Evolutionary conservation across 2,797 vertebrate species (phyloP).

Genomic region (Calcarius lapponicus): DNA sequence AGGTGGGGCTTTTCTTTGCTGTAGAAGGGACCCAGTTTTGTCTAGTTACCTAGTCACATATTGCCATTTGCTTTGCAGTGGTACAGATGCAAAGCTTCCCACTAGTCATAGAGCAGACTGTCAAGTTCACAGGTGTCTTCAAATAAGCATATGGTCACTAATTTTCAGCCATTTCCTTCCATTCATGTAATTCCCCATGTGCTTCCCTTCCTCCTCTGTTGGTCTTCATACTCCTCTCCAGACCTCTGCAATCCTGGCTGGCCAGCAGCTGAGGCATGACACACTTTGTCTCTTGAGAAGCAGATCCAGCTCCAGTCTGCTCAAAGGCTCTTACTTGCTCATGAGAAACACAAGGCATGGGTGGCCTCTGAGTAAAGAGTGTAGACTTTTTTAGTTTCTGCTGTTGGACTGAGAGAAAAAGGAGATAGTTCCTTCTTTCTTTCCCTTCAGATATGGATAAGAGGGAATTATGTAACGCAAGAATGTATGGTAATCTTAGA

Average conservation of each 20-base stretch:
- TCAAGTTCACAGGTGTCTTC: neutral
- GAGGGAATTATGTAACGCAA: neutral
- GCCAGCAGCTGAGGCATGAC: neutral
- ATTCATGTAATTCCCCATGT: neutral
- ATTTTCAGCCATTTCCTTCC: neutral
- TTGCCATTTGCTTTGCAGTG: neutral
- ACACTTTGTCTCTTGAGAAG: accelerated
- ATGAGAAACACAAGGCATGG: neutral
- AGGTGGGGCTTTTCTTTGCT: neutral
- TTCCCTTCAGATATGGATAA: neutral
- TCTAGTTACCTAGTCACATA: neutral
- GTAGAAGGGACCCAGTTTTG: neutral
- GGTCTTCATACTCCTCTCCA: neutral
- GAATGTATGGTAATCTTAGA: neutral
- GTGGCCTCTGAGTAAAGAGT: neutral
- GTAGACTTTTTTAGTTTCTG: neutral
- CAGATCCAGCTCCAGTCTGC: neutral
- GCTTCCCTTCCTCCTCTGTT: neutral
- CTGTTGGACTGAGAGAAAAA: neutral
- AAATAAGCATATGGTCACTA: neutral
- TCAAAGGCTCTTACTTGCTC: neutral
- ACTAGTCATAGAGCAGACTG: neutral
- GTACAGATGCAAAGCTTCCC: neutral
- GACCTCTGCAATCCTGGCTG: neutral
- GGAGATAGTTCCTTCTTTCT: neutral